phyloP scores from a whole-genome alignment of 2,797 vertebrate species.

The Sebastes itinus region DNA sequence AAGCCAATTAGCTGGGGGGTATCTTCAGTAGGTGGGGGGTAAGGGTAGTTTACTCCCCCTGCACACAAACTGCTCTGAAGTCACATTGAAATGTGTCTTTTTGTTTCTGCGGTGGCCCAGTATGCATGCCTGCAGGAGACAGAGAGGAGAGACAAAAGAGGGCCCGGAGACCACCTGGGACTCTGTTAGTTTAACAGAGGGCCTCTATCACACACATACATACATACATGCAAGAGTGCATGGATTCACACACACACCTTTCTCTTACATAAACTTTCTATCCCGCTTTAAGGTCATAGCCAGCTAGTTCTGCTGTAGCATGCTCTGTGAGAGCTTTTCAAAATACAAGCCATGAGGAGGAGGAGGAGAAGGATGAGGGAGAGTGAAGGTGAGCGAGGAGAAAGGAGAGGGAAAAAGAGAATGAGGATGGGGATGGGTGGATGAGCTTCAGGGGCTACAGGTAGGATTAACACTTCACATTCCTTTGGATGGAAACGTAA shows the following conservation, averaged over 20 bases:
- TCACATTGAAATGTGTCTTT: conserved; percentile 78
- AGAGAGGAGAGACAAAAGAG: conserved; percentile 59
- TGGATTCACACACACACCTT: conserved; percentile 10
- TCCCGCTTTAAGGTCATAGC: not conserved
- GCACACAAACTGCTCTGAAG: conserved; percentile 63
- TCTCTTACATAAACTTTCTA: conserved; percentile 34
- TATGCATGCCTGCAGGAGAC: conserved; percentile 76
- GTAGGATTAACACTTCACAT: conserved; percentile 39
- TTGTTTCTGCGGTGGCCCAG: conserved; percentile 57
- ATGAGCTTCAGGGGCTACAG: conserved; percentile 5
- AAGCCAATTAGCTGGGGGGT: conserved; percentile 28
- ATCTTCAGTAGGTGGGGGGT: conserved; percentile 26
- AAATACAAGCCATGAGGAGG: not conserved
- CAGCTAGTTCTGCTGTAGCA: not conserved
- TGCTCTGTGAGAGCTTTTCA: not conserved
- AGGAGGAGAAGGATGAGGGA: not conserved
- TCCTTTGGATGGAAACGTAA: conserved; percentile 1
- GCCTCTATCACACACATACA: conserved; percentile 71
- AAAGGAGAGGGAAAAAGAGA: not conserved
- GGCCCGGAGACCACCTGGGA: conserved; percentile 69
- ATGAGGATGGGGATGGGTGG: not conserved
- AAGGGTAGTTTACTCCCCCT: conserved; percentile 31
- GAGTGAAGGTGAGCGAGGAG: conserved; percentile 12
- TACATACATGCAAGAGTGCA: conserved; percentile 4
- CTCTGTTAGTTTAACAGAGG: conserved; percentile 80